A percentile compares a stretch with the other conserved stretches of the same genome.
These are phyloP conservation scores for Alentia gelatinosa DNA, from an alignment of 2,888 invertebrate species.

Conservation along the genomic window DNA sequence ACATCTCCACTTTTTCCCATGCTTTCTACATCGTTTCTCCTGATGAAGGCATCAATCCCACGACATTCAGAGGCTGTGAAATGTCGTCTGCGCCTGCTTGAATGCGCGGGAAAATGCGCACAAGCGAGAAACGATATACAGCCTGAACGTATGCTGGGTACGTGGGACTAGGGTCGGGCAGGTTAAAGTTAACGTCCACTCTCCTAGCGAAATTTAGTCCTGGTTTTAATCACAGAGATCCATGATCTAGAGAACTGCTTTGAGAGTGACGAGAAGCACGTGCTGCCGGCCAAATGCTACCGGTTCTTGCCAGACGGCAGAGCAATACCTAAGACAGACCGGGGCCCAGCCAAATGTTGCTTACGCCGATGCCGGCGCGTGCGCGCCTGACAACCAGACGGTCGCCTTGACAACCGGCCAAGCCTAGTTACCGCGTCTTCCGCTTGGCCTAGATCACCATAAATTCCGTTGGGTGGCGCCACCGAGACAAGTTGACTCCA, in stretches of 20 bases:
- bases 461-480: neutral
- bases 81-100: neutral
- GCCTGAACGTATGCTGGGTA: neutral
- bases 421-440: conserved; percentile 24
- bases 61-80: neutral
- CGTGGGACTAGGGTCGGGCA: neutral
- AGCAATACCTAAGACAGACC: neutral
- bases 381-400: conserved; percentile 9
- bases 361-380: neutral
- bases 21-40: too few species aligned
- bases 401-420: conserved; percentile 6
- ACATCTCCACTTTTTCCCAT: too few species aligned
- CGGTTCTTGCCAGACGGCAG: neutral
- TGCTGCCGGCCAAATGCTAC: neutral
- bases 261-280: neutral
- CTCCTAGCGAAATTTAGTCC: neutral
- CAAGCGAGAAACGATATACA: neutral
- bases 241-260: neutral
- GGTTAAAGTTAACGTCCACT: neutral
- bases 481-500: neutral
- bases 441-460: neutral
- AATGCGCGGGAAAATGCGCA: neutral
- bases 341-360: neutral
- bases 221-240: too few species aligned
- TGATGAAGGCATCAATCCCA: neutral